Evolutionary conservation across 2,797 vertebrate genomes (phyloP).

Genomic region (Malurus splendens): DNA sequence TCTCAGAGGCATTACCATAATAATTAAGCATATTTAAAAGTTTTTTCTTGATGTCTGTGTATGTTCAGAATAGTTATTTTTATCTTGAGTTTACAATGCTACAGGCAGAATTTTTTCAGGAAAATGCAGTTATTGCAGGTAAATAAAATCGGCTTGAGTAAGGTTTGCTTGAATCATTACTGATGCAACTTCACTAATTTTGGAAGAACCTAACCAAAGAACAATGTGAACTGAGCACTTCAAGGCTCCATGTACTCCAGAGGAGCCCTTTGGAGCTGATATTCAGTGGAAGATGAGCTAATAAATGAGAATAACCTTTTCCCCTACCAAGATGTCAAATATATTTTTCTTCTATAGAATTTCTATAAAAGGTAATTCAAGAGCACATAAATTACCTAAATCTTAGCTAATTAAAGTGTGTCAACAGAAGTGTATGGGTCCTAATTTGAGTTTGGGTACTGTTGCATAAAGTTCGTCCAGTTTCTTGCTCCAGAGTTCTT

Average conservation of each 20-base stretch:
- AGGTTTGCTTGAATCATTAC: background rate
- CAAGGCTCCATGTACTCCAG: accelerated
- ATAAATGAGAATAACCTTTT: background rate
- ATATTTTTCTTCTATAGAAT: background rate
- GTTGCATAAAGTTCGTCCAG: background rate
- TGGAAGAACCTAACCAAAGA: background rate
- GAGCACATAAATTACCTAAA: background rate
- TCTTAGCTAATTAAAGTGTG: background rate
- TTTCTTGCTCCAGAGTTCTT: background rate
- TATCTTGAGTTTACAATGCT: background rate
- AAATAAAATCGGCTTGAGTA: background rate
- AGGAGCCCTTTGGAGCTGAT: background rate
- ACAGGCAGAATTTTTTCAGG: background rate
- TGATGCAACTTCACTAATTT: background rate
- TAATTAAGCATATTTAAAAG: background rate
- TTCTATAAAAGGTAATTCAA: background rate
- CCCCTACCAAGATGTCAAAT: background rate
- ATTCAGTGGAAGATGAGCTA: background rate
- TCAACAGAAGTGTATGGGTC: background rate
- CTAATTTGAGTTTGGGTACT: background rate
- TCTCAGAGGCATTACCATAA: background rate
- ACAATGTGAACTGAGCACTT: background rate
- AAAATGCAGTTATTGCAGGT: background rate
- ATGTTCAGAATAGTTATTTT: background rate
- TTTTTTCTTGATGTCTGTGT: background rate